These are phyloP conservation scores for Rhabdomys pumilio DNA, from an alignment of 2,797 vertebrate species.

Conservation along the genomic window DNA sequence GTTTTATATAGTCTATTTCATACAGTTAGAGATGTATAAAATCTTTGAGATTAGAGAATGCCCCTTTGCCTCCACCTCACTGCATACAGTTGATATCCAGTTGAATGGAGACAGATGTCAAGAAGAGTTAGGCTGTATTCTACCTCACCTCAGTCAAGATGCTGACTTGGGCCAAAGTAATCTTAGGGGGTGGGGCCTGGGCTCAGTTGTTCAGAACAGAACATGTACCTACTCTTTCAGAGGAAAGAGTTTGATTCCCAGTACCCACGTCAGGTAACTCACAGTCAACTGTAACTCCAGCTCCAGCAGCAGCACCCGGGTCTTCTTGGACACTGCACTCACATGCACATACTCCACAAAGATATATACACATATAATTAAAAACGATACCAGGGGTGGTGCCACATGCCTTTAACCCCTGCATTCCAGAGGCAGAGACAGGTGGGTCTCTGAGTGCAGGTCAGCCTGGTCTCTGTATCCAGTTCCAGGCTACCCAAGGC, in stretches of 20 bases:
- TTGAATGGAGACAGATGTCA: conserved; percentile 30
- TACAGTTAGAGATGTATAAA: neutral
- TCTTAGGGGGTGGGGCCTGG: neutral
- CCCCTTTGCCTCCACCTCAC: neutral
- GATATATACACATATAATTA: neutral
- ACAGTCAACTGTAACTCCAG: neutral
- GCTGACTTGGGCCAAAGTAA: conserved; percentile 17
- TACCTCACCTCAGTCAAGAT: conserved; percentile 56
- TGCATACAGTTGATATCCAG: neutral
- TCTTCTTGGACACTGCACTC: neutral
- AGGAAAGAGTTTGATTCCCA: neutral
- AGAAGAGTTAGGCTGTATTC: neutral
- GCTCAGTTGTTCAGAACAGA: neutral
- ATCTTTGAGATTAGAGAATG: neutral
- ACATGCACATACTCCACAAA: neutral
- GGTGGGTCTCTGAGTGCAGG: neutral
- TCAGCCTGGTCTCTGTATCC: neutral
- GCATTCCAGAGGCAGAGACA: neutral
- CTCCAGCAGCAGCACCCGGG: neutral
- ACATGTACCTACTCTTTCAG: neutral
- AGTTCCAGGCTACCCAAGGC: neutral
- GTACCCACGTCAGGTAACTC: neutral
- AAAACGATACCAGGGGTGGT: neutral
- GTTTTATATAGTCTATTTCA: neutral
- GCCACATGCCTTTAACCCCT: neutral